A percentile compares a stretch with the other conserved stretches of the same genome.
phyloP scores from a whole-genome alignment of 2,888 invertebrate species.

The Drosophila borealis region DNA sequence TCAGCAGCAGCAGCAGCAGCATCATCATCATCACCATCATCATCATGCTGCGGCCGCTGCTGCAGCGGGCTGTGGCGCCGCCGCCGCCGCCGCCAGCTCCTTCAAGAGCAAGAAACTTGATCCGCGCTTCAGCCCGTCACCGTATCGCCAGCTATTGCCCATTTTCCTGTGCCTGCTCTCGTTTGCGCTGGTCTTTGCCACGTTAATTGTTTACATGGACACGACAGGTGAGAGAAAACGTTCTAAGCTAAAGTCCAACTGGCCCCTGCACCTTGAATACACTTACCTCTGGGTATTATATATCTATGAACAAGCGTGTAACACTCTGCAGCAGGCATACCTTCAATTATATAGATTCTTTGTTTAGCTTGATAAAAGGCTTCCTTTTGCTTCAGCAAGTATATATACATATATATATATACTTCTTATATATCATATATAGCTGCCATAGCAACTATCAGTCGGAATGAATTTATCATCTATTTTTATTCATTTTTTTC shows the following conservation, averaged over 20 bases:
- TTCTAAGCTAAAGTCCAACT: neutral
- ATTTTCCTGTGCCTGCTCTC: conserved; percentile 91
- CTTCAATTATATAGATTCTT: no score
- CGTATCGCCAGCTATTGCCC: conserved; percentile 87
- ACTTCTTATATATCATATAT: no score
- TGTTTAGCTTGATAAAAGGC: no score
- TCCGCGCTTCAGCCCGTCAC: conserved; percentile 83
- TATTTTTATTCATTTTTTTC: no score
- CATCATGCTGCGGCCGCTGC: conserved; percentile 48
- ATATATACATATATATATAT: no score
- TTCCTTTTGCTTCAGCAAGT: neutral
- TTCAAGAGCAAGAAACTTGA: conserved; percentile 84
- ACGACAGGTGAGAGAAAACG: conserved; percentile 88
- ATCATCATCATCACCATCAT: conserved; percentile 57
- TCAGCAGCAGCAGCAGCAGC: conserved; percentile 17
- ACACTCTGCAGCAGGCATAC: neutral
- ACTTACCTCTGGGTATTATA: neutral
- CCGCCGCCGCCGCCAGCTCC: conserved; percentile 58
- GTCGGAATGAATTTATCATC: no score
- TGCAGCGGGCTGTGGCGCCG: conserved; percentile 40
- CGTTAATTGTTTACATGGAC: conserved; percentile 92
- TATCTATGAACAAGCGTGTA: neutral
- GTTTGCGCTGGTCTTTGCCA: conserved; percentile 92
- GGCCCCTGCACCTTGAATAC: neutral
- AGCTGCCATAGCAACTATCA: no score